Conservation (phyloP, 2,888 invertebrate genomes). For the Volucella bombylans region DNA sequence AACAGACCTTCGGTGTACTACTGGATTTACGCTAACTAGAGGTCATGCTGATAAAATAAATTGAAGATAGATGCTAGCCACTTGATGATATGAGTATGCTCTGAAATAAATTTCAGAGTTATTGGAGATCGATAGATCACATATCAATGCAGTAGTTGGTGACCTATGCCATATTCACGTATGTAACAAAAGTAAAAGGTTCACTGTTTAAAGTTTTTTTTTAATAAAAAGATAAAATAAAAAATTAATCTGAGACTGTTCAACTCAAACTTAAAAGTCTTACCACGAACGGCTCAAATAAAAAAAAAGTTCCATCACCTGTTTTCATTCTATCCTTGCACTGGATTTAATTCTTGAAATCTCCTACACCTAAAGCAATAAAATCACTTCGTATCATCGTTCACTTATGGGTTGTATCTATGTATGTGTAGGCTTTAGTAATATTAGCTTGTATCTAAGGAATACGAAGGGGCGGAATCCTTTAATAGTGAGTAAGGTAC, state of each 20-base stretch:
- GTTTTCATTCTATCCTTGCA: conserved; percentile 2
- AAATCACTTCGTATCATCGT: conserved; percentile 34
- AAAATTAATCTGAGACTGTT: not conserved
- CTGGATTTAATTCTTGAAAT: not conserved
- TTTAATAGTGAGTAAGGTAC: conserved; percentile 45
- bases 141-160: too few relatives aligned
- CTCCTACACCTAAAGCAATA: conserved; percentile 53
- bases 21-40: too few relatives aligned
- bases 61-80: too few relatives aligned
- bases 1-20: too few relatives aligned
- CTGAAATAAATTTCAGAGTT: too few relatives aligned
- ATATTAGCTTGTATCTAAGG: not conserved
- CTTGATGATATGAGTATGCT: too few relatives aligned
- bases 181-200: not conserved
- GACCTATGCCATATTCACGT: not conserved
- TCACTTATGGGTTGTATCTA: conserved; percentile 5
- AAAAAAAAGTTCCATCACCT: conserved; percentile 10
- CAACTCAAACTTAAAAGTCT: not conserved
- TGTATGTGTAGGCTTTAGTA: not conserved
- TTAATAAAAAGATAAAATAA: not conserved
- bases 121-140: too few relatives aligned
- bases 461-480: conserved; percentile 47
- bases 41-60: too few relatives aligned
- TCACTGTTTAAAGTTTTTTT: not conserved
- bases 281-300: not conserved